Conservation (phyloP, 2,888 invertebrate species). For the Thymelicus sylvestris region DNA sequence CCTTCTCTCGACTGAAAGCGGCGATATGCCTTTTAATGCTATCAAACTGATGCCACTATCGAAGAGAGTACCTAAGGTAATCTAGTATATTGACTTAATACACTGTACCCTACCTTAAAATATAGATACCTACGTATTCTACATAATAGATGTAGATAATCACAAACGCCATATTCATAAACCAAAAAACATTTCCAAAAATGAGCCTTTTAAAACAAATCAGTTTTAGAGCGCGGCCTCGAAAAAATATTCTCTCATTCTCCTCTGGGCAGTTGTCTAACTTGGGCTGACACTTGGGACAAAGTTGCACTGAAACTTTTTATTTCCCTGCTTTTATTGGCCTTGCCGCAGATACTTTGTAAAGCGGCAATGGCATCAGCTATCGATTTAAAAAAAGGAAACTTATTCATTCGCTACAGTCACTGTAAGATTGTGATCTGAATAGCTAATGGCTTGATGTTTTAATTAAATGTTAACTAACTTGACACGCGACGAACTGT, state of each 20-base stretch:
- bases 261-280: slow-evolving; percentile 53
- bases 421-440: slow-evolving; percentile 16
- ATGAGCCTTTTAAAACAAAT: not conserved
- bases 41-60: slow-evolving; percentile 54
- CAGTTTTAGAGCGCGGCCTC: slow-evolving; percentile 6
- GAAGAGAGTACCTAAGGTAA: not conserved
- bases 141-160: too few species aligned
- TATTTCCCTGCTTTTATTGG: slow-evolving; percentile 64
- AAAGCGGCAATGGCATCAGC: slow-evolving; percentile 58
- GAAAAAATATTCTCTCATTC: slow-evolving; percentile 22
- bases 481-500: too few species aligned
- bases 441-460: slow-evolving; percentile 14
- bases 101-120: too few species aligned
- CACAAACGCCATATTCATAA: not conserved
- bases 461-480: too few species aligned
- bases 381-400: slow-evolving; percentile 53
- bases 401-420: slow-evolving; percentile 16
- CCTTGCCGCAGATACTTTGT: slow-evolving; percentile 45
- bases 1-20: slow-evolving; percentile 67
- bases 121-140: too few species aligned
- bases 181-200: not conserved
- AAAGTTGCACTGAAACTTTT: slow-evolving; percentile 63
- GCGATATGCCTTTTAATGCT: slow-evolving; percentile 66
- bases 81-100: not conserved
- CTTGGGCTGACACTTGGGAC: slow-evolving; percentile 64